Evolutionary conservation across 2,797 vertebrate species (phyloP).

Genomic region (Alcedo atthis): DNA sequence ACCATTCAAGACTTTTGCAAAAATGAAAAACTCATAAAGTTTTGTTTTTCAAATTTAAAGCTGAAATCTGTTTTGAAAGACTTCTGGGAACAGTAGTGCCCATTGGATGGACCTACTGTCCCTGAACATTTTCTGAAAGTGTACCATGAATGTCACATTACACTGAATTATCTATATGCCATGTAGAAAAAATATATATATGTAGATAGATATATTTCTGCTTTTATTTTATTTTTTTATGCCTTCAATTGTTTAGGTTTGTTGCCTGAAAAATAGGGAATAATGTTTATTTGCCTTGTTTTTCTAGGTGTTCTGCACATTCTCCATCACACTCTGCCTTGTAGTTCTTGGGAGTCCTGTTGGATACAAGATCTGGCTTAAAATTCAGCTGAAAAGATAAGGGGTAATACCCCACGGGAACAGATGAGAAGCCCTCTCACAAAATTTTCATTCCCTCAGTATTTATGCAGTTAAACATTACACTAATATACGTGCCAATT

Average conservation of each 20-base stretch:
- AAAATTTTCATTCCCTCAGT: neutral
- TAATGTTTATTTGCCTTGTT: neutral
- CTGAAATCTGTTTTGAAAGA: neutral
- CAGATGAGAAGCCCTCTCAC: neutral
- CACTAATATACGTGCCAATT: rapidly evolving
- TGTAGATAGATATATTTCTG: neutral
- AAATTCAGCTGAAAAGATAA: neutral
- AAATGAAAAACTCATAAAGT: neutral
- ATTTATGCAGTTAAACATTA: neutral
- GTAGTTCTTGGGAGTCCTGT: neutral
- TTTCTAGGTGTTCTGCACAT: neutral
- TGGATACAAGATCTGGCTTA: neutral
- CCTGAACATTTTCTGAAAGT: neutral
- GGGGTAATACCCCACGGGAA: neutral
- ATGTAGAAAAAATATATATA: neutral
- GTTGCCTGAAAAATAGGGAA: neutral
- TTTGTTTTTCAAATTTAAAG: neutral
- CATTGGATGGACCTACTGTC: too few species aligned
- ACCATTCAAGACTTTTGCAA: neutral
- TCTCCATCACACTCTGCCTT: neutral
- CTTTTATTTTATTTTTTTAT: neutral
- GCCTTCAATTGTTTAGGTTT: neutral
- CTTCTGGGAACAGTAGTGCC: neutral
- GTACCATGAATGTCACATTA: neutral
- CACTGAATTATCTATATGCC: neutral